Evolutionary conservation across 2,797 vertebrate species (phyloP).

Genomic region (Peromyscus nudipes): DNA sequence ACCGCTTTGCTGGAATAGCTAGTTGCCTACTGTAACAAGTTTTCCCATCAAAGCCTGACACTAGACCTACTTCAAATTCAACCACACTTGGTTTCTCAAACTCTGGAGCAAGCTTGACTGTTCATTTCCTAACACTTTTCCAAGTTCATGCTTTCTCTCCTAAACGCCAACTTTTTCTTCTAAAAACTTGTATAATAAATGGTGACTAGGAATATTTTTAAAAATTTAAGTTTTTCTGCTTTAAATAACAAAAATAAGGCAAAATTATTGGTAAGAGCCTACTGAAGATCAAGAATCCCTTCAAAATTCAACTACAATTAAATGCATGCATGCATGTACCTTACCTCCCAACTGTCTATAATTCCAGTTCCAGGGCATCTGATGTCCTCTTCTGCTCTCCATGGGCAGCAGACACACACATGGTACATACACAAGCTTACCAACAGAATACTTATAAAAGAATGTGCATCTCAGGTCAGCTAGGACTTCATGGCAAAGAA

Average conservation of each 20-base stretch:
- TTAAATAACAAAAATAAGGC: conserved; percentile 3
- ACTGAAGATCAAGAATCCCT: conserved; percentile 24
- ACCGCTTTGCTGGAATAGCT: background rate
- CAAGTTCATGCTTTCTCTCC: background rate
- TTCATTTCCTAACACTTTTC: background rate
- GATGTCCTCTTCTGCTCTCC: background rate
- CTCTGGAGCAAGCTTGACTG: background rate
- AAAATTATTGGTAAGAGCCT: conserved; percentile 38
- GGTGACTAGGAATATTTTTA: background rate
- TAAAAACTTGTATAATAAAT: conserved; percentile 23
- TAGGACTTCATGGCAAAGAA: background rate
- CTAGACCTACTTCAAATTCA: background rate
- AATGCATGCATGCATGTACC: background rate
- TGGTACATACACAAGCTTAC: background rate
- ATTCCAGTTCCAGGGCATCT: background rate
- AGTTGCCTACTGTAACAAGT: background rate
- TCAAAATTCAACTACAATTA: conserved; percentile 54
- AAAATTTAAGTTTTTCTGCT: conserved; percentile 9
- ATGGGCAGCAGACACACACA: background rate
- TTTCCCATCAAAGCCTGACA: background rate
- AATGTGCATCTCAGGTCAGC: background rate
- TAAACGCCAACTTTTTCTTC: background rate
- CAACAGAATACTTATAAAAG: background rate
- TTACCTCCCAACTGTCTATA: background rate
- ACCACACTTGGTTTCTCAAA: background rate